These are phyloP conservation scores for Tetramorium alpestre DNA, from an alignment of 1,140 invertebrate genomes.

Conservation along the genomic window DNA sequence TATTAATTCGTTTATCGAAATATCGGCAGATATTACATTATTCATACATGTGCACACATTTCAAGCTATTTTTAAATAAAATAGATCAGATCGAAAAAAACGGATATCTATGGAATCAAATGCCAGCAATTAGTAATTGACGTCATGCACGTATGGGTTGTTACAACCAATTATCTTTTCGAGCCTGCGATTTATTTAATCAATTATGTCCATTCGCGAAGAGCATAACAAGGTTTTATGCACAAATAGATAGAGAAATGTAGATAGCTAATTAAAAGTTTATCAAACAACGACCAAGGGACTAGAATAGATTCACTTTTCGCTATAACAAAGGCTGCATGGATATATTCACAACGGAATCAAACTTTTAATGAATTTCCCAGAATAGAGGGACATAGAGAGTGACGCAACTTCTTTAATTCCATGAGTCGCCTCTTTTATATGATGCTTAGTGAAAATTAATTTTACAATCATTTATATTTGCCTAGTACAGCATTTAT, in stretches of 20 bases:
- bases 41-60: slow-evolving; percentile 22
- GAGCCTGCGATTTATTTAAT: not conserved
- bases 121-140: slow-evolving; percentile 28
- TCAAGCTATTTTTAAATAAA: slow-evolving; percentile 43
- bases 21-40: slow-evolving; percentile 46
- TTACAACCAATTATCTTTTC: slow-evolving; percentile 31
- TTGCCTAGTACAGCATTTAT: not conserved
- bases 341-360: slow-evolving; percentile 42
- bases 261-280: slow-evolving; percentile 70
- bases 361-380: slow-evolving; percentile 74
- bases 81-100: slow-evolving; percentile 2
- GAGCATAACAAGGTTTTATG: slow-evolving; percentile 4
- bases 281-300: slow-evolving; percentile 47
- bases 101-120: slow-evolving; percentile 26
- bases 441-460: not conserved
- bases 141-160: not conserved
- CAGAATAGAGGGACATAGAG: slow-evolving; percentile 10
- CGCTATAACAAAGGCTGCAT: slow-evolving; percentile 49
- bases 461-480: slow-evolving; percentile 13
- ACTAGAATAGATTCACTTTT: slow-evolving; percentile 53
- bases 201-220: not conserved
- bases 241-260: not conserved
- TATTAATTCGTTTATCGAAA: slow-evolving; percentile 40
- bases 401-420: slow-evolving; percentile 23
- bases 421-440: slow-evolving; percentile 5